Base-by-base conservation (phyloP, 1,140 invertebrate genomes). In the Brachionus plicatilis region DNA sequence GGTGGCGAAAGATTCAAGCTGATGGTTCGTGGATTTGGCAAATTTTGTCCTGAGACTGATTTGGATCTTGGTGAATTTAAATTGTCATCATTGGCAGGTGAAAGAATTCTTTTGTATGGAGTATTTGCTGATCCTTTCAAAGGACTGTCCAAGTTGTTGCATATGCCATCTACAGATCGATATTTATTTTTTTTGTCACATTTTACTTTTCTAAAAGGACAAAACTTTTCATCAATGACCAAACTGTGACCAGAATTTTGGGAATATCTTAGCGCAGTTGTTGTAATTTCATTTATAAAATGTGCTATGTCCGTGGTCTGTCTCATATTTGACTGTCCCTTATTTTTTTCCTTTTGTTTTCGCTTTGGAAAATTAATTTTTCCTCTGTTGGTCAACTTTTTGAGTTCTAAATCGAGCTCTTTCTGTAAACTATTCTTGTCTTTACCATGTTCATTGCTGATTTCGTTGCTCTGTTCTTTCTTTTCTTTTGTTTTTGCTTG, bases 101-200 rank as follows among this genome's bases (percentile, higher is more conserved):
- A 92, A n/a, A 96, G 87, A 5, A 95, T 90, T 80, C 95, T 91
- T 20, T 93, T 90, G 87, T 93, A 94, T 6, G 93, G 92, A 17
- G 93, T 93, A 90, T 94, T 93, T 3, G 93, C 91, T 20, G 93
- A 92, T 0, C 95, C 95, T 90, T 91, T 94, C 0, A 89, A 89
- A 4, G 93, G 92, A 85, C 93, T 89, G 43, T 94, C 91, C 0
- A 97, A 93, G 89, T 99, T 99, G 88, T 96, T 96, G 88, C 95
- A 96, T 41, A 91, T 92, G 0, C 95, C 95, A 86, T 95, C 93
- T 20, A 92, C 90, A 0, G 91, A 91, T 83, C 95, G 88, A 88
- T 93, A 96, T 12, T 17, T 33, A 4, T 29, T 14, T 17, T 20
- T 45, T 27, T 29, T 29, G n/a, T 80, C 43, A 33, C 78, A 80